Conservation (phyloP, 2,888 invertebrate species). For the Epistrophella euchroma region DNA sequence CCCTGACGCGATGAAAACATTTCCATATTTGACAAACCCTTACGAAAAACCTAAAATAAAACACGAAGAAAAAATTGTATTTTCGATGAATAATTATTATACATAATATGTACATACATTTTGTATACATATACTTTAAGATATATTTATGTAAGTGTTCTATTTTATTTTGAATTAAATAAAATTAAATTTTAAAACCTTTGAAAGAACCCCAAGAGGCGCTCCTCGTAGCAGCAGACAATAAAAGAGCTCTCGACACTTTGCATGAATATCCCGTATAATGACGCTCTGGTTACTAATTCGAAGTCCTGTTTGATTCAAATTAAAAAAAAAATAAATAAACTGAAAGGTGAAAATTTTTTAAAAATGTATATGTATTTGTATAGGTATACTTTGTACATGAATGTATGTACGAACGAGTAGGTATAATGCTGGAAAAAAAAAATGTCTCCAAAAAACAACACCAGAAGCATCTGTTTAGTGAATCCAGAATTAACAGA, state of each 20-base stretch:
- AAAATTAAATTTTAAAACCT: conserved; percentile 84
- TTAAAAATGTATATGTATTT: neutral
- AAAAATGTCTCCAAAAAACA: too few relatives aligned
- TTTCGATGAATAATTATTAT: neutral
- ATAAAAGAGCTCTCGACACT: conserved; percentile 91
- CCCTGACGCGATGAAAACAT: conserved; percentile 85
- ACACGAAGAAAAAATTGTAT: neutral
- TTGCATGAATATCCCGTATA: conserved; percentile 92
- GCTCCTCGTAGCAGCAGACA: conserved; percentile 90
- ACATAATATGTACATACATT: neutral
- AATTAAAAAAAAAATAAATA: conserved; percentile 14
- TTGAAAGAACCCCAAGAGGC: conserved; percentile 90
- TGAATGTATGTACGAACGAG: too few relatives aligned
- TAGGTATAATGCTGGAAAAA: too few relatives aligned
- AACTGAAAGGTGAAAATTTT: neutral
- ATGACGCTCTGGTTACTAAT: conserved; percentile 87
- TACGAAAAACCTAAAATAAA: conserved; percentile 84
- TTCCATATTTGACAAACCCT: conserved; percentile 85
- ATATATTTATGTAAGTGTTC: neutral
- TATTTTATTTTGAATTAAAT: neutral
- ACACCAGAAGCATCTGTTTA: too few relatives aligned
- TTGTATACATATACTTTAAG: neutral
- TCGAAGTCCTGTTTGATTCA: conserved; percentile 84
- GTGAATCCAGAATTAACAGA: too few relatives aligned
- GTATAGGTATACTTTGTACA: too few relatives aligned